A percentile compares a stretch with the other conserved stretches of the same genome.
Conservation (phyloP, 2,888 invertebrate species). For the Trichogramma evanescens region DNA sequence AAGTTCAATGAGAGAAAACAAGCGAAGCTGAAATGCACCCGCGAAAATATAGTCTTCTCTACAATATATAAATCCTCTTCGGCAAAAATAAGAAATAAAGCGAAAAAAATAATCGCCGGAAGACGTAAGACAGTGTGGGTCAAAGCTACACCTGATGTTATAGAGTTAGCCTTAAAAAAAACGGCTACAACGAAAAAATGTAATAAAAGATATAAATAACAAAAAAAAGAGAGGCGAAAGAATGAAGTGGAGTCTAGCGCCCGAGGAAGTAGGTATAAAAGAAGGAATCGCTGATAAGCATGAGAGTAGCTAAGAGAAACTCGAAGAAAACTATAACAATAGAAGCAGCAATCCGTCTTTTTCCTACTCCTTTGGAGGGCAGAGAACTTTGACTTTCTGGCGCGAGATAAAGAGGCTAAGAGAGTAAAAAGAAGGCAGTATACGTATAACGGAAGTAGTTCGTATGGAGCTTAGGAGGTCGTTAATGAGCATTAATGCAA, state of each 20-base stretch:
- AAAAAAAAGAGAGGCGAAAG: not conserved
- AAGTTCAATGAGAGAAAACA: conserved; percentile 12
- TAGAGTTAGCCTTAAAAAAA: not conserved
- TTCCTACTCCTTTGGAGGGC: not conserved
- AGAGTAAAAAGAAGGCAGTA: not conserved
- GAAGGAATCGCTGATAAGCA: conserved; percentile 13
- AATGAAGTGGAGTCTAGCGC: not conserved
- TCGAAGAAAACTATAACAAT: conserved; percentile 5
- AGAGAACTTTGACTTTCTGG: not conserved
- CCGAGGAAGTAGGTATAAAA: not conserved
- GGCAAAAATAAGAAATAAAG: conserved; percentile 6
- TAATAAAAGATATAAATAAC: not conserved
- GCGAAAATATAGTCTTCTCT: not conserved
- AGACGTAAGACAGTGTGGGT: conserved; percentile 9
- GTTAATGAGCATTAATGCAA: conserved; percentile 16
- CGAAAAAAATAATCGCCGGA: conserved; percentile 10
- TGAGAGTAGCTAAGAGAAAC: not conserved
- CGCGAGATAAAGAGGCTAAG: not conserved
- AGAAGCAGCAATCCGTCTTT: not conserved
- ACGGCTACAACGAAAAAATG: not conserved
- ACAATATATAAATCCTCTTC: conserved; percentile 1
- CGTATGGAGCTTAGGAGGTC: not conserved
- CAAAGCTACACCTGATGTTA: not conserved
- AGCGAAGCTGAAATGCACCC: conserved; percentile 1
- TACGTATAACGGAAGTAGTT: no score